Evolutionary conservation across 2,888 invertebrate species (phyloP).

Genomic region (Bellardia bayeri): DNA sequence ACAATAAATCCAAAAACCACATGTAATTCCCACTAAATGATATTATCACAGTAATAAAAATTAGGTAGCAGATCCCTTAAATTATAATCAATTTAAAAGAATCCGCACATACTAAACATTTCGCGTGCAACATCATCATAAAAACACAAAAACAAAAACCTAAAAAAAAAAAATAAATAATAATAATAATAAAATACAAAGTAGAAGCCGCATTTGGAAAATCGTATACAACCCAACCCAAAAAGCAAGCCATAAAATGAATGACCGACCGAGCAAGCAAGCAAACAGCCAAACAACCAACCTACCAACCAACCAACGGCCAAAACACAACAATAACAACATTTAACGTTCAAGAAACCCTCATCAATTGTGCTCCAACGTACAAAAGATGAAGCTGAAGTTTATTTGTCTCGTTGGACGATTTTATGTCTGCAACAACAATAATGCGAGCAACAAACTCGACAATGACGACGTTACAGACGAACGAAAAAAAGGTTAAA

Average conservation of each 20-base stretch:
- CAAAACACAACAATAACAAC: constrained; percentile 23
- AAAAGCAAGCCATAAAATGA: constrained; percentile 66
- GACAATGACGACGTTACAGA: constrained; percentile 34
- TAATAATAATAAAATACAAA: constrained; percentile 63
- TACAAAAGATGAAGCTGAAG: constrained; percentile 64
- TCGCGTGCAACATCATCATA: constrained; percentile 75
- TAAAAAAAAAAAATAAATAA: constrained; percentile 46
- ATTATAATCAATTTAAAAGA: constrained; percentile 74
- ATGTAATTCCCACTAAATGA: constrained; percentile 72
- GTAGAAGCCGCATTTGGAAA: constrained; percentile 73
- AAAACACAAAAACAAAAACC: constrained; percentile 68
- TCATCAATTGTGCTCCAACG: constrained; percentile 68
- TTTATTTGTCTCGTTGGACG: constrained; percentile 73
- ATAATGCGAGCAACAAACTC: constrained; percentile 34
- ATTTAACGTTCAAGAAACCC: constrained; percentile 60
- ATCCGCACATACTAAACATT: constrained; percentile 73
- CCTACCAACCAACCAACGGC: constrained; percentile 23
- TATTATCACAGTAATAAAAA: constrained; percentile 69
- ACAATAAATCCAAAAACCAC: constrained; percentile 62
- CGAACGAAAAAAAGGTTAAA: constrained; percentile 62
- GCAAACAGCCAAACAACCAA: constrained; percentile 20
- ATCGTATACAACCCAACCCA: constrained; percentile 72
- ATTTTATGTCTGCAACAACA: constrained; percentile 67
- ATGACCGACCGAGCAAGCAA: constrained; percentile 36
- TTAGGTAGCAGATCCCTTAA: constrained; percentile 74